Percentiles rank a stretch among this genome's conserved stretches.
Conservation (phyloP, 2,888 invertebrate species). For the Gari tellinella region DNA sequence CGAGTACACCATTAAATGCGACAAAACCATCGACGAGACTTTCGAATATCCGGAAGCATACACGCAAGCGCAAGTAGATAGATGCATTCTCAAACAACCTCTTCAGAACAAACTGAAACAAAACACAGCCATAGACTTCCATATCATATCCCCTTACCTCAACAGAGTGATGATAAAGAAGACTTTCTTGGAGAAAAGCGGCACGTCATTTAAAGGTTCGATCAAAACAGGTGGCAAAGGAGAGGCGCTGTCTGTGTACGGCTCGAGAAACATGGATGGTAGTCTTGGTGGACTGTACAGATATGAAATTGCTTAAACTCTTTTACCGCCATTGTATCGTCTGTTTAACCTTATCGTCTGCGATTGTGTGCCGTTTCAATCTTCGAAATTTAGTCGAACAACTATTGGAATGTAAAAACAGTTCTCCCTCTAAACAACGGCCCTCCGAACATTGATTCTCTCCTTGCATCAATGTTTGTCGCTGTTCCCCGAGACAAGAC, state of each 20-base stretch:
- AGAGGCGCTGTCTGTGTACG: constrained; percentile 17
- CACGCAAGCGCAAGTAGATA: background rate
- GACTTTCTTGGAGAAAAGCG: constrained; percentile 11
- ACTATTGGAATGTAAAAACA: too few species aligned
- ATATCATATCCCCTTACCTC: constrained; percentile 24
- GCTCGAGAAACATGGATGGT: constrained; percentile 14
- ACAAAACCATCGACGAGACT: constrained; percentile 6
- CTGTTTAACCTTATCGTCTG: too few species aligned
- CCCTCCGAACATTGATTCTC: too few species aligned
- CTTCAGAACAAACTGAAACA: constrained; percentile 16
- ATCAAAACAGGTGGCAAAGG: constrained; percentile 16
- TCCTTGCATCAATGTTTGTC: too few species aligned
- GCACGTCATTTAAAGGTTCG: constrained; percentile 19
- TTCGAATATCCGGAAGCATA: constrained; percentile 37
- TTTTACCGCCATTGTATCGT: too few species aligned
- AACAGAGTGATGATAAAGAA: constrained; percentile 21
- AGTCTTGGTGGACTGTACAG: constrained; percentile 14
- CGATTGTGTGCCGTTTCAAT: too few species aligned
- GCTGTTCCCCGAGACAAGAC: too few species aligned
- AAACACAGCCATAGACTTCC: constrained; percentile 21
- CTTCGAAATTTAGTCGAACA: too few species aligned
- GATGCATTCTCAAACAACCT: constrained; percentile 30
- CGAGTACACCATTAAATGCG: constrained; percentile 32
- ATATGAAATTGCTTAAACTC: constrained; percentile 18
- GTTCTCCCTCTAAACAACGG: too few species aligned